Evolutionary conservation across 2,113 vertebrate species (phyloP).

Genomic region (Thamnaconus septentrionalis): DNA sequence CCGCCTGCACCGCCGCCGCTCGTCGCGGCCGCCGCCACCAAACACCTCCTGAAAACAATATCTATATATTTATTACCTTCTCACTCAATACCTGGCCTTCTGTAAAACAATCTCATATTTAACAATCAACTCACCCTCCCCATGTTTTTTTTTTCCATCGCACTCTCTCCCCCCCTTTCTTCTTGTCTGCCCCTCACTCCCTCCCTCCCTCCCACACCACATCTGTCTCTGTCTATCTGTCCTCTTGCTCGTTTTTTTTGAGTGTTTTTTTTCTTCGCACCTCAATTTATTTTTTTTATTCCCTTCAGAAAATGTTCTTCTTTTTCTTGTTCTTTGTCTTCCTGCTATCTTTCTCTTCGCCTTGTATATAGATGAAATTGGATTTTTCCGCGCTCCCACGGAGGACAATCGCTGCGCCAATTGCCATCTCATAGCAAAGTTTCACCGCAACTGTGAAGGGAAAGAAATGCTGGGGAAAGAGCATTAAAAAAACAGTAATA

Average conservation of each 20-base stretch:
- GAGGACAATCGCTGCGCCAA: constrained; percentile 59
- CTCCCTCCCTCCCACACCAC: constrained; percentile 6
- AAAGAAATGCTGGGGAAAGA: constrained; percentile 49
- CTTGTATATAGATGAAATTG: constrained; percentile 67
- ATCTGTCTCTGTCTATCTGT: constrained; percentile 23
- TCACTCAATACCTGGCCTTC: constrained; percentile 71
- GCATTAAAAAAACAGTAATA: constrained; percentile 60
- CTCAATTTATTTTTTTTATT: constrained; percentile 49
- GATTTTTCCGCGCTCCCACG: constrained; percentile 63
- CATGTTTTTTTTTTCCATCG: constrained; percentile 12
- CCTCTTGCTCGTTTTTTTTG: constrained; percentile 26
- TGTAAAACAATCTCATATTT: constrained; percentile 78
- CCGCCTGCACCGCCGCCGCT: constrained; percentile 45
- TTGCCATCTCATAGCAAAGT: constrained; percentile 61
- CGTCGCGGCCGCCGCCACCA: constrained; percentile 62
- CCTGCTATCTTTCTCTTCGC: constrained; percentile 29
- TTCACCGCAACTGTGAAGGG: constrained; percentile 47
- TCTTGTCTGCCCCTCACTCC: constrained; percentile 19
- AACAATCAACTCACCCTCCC: constrained; percentile 62
- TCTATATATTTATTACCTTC: constrained; percentile 77
- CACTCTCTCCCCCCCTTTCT: constrained; percentile 16
- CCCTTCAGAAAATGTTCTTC: constrained; percentile 17
- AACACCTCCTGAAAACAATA: constrained; percentile 78
- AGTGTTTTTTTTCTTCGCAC: constrained; percentile 17
- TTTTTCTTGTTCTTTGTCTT: neutral